Evolutionary conservation across 1,140 invertebrate species (phyloP).

Genomic region (Lucilia sericata): DNA sequence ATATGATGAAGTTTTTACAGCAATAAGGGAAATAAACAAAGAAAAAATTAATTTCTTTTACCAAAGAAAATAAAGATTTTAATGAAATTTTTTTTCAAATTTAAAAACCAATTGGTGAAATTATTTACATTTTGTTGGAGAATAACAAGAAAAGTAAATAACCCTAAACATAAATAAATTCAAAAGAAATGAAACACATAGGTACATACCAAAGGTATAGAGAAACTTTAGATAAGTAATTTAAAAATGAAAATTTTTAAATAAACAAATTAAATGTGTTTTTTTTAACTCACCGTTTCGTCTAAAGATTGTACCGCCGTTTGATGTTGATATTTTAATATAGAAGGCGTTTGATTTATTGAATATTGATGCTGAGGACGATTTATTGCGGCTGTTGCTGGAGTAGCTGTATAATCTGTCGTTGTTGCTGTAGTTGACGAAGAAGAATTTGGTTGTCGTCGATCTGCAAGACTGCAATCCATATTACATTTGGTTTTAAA

Average conservation of each 20-base stretch:
- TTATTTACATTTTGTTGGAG: too few species aligned
- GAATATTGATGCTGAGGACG: background rate
- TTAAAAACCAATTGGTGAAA: too few species aligned
- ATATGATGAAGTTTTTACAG: too few species aligned
- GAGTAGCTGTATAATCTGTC: background rate
- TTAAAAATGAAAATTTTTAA: constrained; percentile 28
- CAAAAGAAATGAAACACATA: too few species aligned
- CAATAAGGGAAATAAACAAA: too few species aligned
- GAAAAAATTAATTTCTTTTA: too few species aligned
- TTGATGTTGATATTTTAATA: constrained; percentile 38
- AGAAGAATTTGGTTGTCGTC: constrained; percentile 22
- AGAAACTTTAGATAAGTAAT: background rate
- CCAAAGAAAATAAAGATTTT: too few species aligned
- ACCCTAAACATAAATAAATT: too few species aligned
- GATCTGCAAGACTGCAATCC: constrained; percentile 52
- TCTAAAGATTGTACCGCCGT: constrained; percentile 48
- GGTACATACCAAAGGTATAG: too few species aligned
- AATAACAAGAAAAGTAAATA: too few species aligned
- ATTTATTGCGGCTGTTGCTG: constrained; percentile 12
- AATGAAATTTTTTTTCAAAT: too few species aligned
- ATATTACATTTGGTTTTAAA: constrained; percentile 48
- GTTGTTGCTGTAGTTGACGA: background rate
- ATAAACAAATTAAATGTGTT: background rate
- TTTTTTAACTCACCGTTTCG: constrained; percentile 48
- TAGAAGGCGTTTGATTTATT: background rate